Percentiles rank a stretch among this genome's conserved stretches.
These are phyloP conservation scores for Hyphantria cunea DNA, from an alignment of 1,140 invertebrate genomes.

Conservation along the genomic window DNA sequence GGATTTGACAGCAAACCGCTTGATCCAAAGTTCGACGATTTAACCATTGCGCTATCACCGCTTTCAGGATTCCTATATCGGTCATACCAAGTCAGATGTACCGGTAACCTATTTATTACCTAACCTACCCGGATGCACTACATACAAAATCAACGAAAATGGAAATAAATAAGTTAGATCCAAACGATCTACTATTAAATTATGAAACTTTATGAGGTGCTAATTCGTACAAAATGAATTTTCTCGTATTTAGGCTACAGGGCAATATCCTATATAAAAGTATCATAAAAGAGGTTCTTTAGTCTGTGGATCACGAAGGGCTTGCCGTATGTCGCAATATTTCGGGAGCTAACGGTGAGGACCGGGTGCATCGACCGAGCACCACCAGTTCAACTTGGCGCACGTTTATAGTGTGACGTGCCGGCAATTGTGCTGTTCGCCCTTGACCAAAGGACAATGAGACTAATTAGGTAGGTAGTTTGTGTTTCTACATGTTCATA, in stretches of 20 bases:
- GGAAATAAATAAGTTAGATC: too few species aligned
- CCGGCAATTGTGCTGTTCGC: slow-evolving; percentile 23
- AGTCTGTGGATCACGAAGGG: slow-evolving; percentile 32
- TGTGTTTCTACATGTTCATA: neutral
- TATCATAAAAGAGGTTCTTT: slow-evolving; percentile 24
- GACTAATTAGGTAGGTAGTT: slow-evolving; percentile 3
- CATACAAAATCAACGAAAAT: too few species aligned
- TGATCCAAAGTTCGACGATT: too few species aligned
- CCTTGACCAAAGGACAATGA: slow-evolving; percentile 15
- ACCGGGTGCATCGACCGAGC: slow-evolving; percentile 56
- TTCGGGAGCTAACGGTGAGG: slow-evolving; percentile 70
- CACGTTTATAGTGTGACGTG: slow-evolving; percentile 51
- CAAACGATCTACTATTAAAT: too few species aligned
- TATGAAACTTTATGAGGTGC: too few species aligned
- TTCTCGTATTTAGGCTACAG: slow-evolving; percentile 6
- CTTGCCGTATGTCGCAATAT: slow-evolving; percentile 58
- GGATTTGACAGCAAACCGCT: too few species aligned
- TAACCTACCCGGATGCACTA: too few species aligned
- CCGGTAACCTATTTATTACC: too few species aligned
- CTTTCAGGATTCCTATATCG: too few species aligned
- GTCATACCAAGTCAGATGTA: too few species aligned
- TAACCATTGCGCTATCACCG: too few species aligned
- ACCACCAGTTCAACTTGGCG: slow-evolving; percentile 44
- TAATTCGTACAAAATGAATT: neutral
- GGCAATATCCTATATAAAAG: slow-evolving; percentile 27